Evolutionary conservation across 2,797 vertebrate species (phyloP), one percentile per base, ranked within the genome.

Genomic region (Malurus leucopterus): DNA sequence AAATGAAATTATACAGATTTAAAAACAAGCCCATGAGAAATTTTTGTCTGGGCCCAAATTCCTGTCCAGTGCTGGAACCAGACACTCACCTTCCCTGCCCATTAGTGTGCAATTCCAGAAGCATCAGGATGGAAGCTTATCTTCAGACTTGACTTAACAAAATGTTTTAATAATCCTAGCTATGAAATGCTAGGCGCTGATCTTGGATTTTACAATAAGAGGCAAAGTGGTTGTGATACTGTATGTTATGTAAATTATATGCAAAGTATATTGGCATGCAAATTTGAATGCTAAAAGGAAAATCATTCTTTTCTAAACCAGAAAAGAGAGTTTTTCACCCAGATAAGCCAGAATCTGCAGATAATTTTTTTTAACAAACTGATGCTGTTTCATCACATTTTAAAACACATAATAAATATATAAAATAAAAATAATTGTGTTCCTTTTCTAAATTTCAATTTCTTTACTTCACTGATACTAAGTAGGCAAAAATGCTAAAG

Each of bases 211-310:
- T 91, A 91, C 90, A 94, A 81, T 91, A 90, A 70, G 70, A 88
- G 51, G 77, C 58, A 77, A 93, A 93, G 63, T 83, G 59, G 62
- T 64, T 93, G 63, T 68, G 49, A 62, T 94, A 63, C 70, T 65
- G 38, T 74, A 34, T 87, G 76, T 47, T 84, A 94, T 95, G 94
- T 74, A 94, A 95, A 95, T 94, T 58, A 77, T 49, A 92, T 95
- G 90, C 86, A 94, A 91, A 95, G 50, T 85, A 80, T 83, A 92
- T 91, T 93, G 90, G 69, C 88, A 92, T 92, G 88, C 88, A 95
- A 89, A 91, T 95, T 85, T 92, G 70, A 90, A 93, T 13, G 69
- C 84, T 94, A 64, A 87, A 90, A 91, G 75, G 34, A 85, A 95
- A 91, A 89, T 84, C 36, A 91, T 85, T 93, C 82, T 87, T 91